Evolutionary conservation across 2,113 vertebrate genomes (phyloP), one percentile per base, ranked within the genome.

Genomic region (Trichechus manatus): DNA sequence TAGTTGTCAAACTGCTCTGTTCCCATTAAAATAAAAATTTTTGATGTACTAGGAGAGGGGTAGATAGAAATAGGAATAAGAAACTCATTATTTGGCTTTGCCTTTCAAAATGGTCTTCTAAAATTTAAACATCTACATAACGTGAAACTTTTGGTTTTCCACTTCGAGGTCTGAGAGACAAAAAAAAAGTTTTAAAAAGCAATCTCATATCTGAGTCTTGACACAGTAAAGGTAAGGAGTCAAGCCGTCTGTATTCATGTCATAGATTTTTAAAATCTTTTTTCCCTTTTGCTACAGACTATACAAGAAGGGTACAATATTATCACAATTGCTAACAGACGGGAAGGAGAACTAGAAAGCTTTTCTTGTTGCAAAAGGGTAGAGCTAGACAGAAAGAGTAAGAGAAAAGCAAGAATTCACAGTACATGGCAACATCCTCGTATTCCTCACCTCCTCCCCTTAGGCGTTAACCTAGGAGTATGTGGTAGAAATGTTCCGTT

Each of bases 1-100:
- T 86, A 78, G 42, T 72, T 88, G 15, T 86, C 25, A 47, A 78
- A 8, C 15, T 82, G 42, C 2, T 86, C 4, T 64, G 8, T 1
- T 47, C 1, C 23, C 61, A 85, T 63, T 66, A 53, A 68, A 70
- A 56, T 79, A 94, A 33, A 22, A 5, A 27, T 63, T 47, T 84
- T 89, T 86, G 78, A 50, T 22, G 31, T 19, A 78, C 7, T 10
- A 94, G 7, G 39, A 63, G 47, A 86, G 89, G 42, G 19, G 4
- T 36, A 4, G 11, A 68, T 89, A 64, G 9, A 83, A 11, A 36
- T 20, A 59, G 27, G 31, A 64, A 94, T 63, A 89, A 92, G 5
- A 94, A 89, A 87, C 68, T 81, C 11, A 92, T 9, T 87, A 72
- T 95, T 85, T 92, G 68, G 14, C 50, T 92, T 80, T 89, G 19